Conservation (phyloP, 2,113 vertebrate species). For the Shinisaurus crocodilurus region DNA sequence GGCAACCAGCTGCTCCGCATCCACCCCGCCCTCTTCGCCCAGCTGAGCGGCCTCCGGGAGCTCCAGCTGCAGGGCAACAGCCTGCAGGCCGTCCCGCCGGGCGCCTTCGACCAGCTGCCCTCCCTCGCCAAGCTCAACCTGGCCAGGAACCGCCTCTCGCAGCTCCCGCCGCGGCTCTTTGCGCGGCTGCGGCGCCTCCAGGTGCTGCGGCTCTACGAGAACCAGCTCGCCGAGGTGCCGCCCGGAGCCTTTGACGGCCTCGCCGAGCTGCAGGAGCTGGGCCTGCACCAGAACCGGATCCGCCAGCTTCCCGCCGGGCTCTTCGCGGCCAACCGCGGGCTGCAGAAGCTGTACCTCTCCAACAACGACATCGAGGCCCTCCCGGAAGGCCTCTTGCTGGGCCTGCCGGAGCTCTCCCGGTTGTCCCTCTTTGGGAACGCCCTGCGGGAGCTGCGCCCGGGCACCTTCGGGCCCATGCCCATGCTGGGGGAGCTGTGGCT, state of each 20-base stretch:
- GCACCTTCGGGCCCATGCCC: constrained; percentile 85
- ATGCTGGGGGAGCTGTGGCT: constrained; percentile 87
- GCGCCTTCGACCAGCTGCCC: constrained; percentile 81
- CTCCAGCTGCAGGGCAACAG: constrained; percentile 78
- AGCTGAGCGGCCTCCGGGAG: constrained; percentile 77
- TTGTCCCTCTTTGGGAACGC: constrained; percentile 88
- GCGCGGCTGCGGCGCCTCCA: constrained; percentile 80
- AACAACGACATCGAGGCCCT: constrained; percentile 84
- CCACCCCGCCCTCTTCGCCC: constrained; percentile 73
- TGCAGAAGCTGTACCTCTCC: constrained; percentile 89
- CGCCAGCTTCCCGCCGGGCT: constrained; percentile 76
- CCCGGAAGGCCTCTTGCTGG: constrained; percentile 83
- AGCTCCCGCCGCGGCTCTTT: constrained; percentile 77
- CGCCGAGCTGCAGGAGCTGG: constrained; percentile 81
- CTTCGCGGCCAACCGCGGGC: constrained; percentile 82
- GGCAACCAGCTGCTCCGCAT: constrained; percentile 79
- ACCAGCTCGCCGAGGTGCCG: constrained; percentile 81
- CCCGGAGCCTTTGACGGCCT: constrained; percentile 77
- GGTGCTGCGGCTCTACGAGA: constrained; percentile 85
- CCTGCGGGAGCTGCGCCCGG: constrained; percentile 77
- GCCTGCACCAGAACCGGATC: constrained; percentile 88
- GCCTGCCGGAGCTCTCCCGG: constrained; percentile 79
- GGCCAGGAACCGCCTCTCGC: constrained; percentile 82
- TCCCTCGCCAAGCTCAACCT: constrained; percentile 82
- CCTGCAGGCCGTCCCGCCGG: constrained; percentile 75